Percentiles rank a stretch among this genome's conserved stretches.
Conservation (phyloP, 2,113 vertebrate species). For the Clinocottus analis region DNA sequence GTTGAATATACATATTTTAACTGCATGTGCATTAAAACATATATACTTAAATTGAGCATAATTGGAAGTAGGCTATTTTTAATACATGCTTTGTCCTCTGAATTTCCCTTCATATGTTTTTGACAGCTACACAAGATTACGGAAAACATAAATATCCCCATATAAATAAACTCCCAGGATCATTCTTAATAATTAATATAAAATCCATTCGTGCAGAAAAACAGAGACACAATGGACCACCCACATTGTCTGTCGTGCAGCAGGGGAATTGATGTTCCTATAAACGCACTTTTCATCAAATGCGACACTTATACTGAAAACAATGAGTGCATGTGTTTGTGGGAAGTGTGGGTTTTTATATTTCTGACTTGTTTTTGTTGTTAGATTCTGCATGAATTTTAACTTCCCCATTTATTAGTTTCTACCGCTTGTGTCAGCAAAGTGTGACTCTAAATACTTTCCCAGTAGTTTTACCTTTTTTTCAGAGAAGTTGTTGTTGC, state of each 20-base stretch:
- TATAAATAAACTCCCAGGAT: background rate
- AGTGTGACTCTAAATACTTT: background rate
- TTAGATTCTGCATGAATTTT: background rate
- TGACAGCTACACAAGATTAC: background rate
- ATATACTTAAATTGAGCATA: background rate
- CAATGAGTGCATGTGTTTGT: background rate
- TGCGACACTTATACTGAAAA: background rate
- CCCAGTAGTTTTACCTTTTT: background rate
- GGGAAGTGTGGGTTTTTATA: background rate
- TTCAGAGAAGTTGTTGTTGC: slow-evolving; percentile 27
- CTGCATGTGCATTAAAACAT: background rate
- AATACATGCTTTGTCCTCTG: background rate
- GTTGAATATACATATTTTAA: background rate
- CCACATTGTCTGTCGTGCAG: background rate
- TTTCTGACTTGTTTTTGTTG: background rate
- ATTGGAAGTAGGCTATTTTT: background rate
- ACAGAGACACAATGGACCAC: background rate
- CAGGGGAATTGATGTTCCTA: background rate
- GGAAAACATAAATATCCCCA: background rate
- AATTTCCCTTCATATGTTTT: background rate
- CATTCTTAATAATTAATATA: background rate
- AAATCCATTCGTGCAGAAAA: background rate
- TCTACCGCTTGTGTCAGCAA: too few species aligned
- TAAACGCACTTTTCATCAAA: background rate
- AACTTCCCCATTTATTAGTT: background rate